A percentile compares a stretch with the other conserved stretches of the same genome.
Conservation (phyloP, 2,113 vertebrate species). For the Oreamnos americanus region DNA sequence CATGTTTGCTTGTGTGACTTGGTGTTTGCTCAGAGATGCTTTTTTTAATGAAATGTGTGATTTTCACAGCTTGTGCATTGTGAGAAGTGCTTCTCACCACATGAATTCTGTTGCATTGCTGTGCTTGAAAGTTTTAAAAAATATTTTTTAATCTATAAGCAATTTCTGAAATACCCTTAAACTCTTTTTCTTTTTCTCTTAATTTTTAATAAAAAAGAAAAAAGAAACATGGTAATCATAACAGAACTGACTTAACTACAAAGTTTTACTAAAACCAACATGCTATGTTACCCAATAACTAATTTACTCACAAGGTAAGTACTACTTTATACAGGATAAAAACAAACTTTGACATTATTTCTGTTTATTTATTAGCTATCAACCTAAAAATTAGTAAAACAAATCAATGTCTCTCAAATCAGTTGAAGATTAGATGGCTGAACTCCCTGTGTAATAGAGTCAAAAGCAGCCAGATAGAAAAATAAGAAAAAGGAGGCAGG, state of each 20-base stretch:
- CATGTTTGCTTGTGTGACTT: background rate
- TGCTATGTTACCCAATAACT: background rate
- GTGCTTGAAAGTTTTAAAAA: background rate
- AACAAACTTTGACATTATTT: background rate
- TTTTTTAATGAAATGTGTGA: constrained; percentile 58
- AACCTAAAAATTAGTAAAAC: background rate
- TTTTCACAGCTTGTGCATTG: constrained; percentile 26
- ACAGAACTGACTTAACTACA: background rate
- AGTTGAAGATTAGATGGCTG: background rate
- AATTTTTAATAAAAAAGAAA: background rate
- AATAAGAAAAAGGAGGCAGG: background rate
- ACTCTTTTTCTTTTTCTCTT: background rate
- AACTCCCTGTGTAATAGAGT: background rate
- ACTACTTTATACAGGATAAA: background rate
- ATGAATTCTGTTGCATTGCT: background rate
- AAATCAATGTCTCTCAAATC: background rate
- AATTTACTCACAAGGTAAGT: background rate
- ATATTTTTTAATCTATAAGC: background rate
- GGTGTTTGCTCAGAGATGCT: background rate
- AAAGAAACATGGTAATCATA: background rate
- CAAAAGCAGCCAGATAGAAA: background rate
- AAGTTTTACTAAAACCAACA: background rate
- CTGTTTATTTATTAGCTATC: background rate
- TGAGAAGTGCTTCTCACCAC: constrained; percentile 34
- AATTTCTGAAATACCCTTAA: background rate